Percentiles rank a stretch among this genome's conserved stretches.
Conservation (phyloP, 1,140 invertebrate species). For the Megalopta genalis region DNA sequence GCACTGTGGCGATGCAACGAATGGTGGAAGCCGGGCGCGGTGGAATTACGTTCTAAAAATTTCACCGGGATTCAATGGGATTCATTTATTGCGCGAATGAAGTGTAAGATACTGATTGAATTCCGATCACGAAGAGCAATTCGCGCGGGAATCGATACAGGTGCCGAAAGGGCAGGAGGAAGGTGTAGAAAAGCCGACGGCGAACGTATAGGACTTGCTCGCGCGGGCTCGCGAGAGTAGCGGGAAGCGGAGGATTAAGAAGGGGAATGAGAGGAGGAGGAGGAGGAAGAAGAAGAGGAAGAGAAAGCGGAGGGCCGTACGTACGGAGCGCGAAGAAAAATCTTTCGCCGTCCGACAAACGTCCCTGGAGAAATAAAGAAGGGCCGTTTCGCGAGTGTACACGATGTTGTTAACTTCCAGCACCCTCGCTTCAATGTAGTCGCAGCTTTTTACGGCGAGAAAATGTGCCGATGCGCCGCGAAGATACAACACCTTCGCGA, state of each 20-base stretch:
- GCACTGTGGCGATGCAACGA: too few relatives aligned
- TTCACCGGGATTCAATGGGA: constrained; percentile 3
- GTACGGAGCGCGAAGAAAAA: constrained; percentile 44
- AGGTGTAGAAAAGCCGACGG: background rate
- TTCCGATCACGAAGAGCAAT: constrained; percentile 24
- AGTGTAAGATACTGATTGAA: constrained; percentile 23
- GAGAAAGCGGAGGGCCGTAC: background rate
- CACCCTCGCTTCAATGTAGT: constrained; percentile 27
- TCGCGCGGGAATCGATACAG: constrained; percentile 21
- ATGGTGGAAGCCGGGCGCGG: too few relatives aligned
- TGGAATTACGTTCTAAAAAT: constrained; percentile 5
- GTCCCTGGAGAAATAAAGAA: constrained; percentile 66
- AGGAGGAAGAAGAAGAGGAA: background rate
- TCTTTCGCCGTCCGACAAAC: constrained; percentile 44
- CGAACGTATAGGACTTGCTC: too few relatives aligned
- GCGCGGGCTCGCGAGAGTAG: too few relatives aligned
- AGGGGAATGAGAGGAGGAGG: too few relatives aligned
- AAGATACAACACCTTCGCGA: constrained; percentile 37
- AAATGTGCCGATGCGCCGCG: constrained; percentile 43
- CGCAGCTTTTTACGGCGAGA: constrained; percentile 37
- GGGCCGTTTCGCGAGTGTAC: constrained; percentile 41
- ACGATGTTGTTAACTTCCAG: constrained; percentile 44
- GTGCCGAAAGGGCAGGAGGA: background rate
- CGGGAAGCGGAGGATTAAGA: too few relatives aligned
- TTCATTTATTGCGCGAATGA: constrained; percentile 4